Conservation (phyloP, 2,797 vertebrate species). For the Macrochelys suwanniensis region DNA sequence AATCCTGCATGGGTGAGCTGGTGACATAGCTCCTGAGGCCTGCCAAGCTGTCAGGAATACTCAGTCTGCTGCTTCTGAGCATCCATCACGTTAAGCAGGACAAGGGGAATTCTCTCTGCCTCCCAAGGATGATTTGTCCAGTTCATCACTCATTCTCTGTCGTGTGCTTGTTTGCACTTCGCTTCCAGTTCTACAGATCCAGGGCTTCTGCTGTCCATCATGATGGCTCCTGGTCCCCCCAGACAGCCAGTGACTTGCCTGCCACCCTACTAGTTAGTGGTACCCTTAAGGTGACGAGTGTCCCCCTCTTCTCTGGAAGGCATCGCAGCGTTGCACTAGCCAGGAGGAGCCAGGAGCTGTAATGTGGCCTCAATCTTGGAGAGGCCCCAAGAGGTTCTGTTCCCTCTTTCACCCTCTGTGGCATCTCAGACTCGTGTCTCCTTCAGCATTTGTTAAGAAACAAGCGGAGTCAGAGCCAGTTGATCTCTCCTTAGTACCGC, state of each 20-base stretch:
- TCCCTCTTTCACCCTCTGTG: fast-evolving
- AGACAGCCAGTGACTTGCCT: neutral
- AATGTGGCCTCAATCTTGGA: fast-evolving
- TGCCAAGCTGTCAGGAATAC: too few relatives aligned
- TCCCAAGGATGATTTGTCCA: neutral
- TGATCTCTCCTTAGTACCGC: slow-evolving; percentile 13
- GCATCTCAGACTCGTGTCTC: neutral
- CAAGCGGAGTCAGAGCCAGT: neutral
- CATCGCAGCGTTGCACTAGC: fast-evolving
- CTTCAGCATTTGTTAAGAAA: neutral
- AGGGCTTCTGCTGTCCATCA: neutral
- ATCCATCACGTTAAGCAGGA: neutral
- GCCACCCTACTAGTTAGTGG: neutral
- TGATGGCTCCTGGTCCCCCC: neutral
- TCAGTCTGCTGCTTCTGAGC: neutral
- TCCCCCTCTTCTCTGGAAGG: fast-evolving
- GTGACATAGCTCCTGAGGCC: neutral
- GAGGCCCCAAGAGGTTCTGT: neutral
- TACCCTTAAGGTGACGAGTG: fast-evolving
- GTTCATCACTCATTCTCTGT: neutral
- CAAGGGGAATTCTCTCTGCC: neutral
- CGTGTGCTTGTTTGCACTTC: neutral
- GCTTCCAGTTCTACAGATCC: neutral
- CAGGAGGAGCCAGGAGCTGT: neutral
- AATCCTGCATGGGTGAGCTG: neutral